A percentile compares a stretch with the other conserved stretches of the same genome.
Evolutionary conservation across 2,113 vertebrate species (phyloP).

Genomic region (Brevimyrus niger): DNA sequence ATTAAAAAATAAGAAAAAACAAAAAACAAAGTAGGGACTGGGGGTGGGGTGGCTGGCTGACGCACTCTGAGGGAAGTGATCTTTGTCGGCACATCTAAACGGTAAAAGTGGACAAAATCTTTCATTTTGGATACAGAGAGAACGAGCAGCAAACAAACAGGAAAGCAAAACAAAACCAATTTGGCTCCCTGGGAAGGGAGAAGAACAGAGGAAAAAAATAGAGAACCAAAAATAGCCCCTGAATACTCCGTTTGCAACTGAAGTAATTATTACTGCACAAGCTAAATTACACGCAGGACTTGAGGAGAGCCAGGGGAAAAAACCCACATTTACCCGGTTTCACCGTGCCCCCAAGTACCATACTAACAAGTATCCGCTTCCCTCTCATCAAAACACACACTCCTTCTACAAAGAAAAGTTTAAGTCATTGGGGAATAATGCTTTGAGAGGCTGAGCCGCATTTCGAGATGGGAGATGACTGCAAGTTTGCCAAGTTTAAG

Average conservation of each 20-base stretch:
- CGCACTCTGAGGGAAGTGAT: not conserved
- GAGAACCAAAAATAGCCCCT: conserved; percentile 59
- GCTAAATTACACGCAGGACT: conserved; percentile 36
- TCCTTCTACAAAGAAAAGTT: not conserved
- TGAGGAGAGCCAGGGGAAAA: conserved; percentile 25
- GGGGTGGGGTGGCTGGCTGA: not conserved
- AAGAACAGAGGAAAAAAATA: conserved; percentile 53
- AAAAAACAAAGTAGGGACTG: not conserved
- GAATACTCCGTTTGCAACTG: conserved; percentile 51
- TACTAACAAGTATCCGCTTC: conserved; percentile 36
- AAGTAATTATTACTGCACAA: conserved; percentile 53
- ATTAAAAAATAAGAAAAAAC: not conserved
- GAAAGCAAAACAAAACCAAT: conserved; percentile 24
- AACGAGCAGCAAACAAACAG: not conserved
- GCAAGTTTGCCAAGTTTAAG: not conserved
- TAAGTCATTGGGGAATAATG: not conserved
- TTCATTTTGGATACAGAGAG: not conserved
- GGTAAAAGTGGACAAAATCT: not conserved
- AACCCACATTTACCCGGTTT: conserved; percentile 42
- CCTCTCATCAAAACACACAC: not conserved
- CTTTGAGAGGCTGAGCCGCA: not conserved
- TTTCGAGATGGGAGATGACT: not conserved
- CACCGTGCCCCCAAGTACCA: conserved; percentile 41
- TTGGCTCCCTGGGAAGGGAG: conserved; percentile 55
- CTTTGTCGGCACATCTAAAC: not conserved